These are phyloP conservation scores for Cossypha niveicapilla DNA, from an alignment of 2,797 vertebrate genomes.

Conservation along the genomic window DNA sequence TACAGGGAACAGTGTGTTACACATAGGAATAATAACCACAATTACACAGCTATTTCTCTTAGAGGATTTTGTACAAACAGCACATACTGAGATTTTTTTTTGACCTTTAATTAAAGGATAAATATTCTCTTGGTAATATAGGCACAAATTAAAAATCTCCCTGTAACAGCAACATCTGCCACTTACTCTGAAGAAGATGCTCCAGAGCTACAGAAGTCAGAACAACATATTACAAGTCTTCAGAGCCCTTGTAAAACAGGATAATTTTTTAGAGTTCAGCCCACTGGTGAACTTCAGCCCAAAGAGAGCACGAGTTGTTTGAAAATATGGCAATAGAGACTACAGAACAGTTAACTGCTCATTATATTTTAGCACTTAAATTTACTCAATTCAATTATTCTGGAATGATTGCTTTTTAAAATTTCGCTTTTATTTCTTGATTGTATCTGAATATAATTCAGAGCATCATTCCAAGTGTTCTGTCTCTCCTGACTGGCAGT, in stretches of 20 bases:
- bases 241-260: not conserved
- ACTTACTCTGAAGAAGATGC: not conserved
- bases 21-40: not conserved
- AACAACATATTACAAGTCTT: not conserved
- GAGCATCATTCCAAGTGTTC: not conserved
- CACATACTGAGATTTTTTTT: not conserved
- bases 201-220: not conserved
- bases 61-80: not conserved
- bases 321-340: not conserved
- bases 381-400: not conserved
- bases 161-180: not conserved
- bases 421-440: not conserved
- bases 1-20: not conserved
- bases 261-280: not conserved
- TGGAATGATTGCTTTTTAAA: not conserved
- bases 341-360: not conserved
- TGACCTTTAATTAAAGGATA: not conserved
- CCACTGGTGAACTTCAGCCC: not conserved
- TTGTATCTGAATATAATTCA: conserved; percentile 5
- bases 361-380: not conserved
- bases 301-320: not conserved
- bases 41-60: not conserved
- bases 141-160: not conserved
- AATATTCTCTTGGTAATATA: not conserved
- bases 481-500: not conserved